Evolutionary conservation across 2,888 invertebrate genomes (phyloP), one percentile per base, ranked within the genome.

Genomic region (Plagodis dolabraria): DNA sequence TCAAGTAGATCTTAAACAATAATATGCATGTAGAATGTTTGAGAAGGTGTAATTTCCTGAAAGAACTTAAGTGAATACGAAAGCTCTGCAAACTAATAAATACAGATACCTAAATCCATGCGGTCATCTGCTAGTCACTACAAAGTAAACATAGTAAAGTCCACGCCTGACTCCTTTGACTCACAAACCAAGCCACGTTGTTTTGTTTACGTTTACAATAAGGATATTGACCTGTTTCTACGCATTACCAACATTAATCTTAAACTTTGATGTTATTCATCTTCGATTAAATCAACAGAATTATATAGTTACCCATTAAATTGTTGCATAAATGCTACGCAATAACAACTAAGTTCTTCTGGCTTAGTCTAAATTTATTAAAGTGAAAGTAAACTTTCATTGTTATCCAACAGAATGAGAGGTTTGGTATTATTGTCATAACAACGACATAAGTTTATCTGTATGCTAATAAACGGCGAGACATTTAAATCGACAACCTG

Each of bases 201-300:
- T 60, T 59, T 69, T 69, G 65, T 67, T 69, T 69, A 62, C 54
- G 60, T 60, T 63, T 59, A 36, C 47, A 49, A 47, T 57, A 53
- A 53, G 63, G 64, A 64, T 65, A 60, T 60, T 65, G 60, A 67
- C 66, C 67, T 52, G 44, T 52, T 22, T 56, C 45, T 55, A 53
- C 48, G 47, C 55, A 57, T 61, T 50, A 59, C 53, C 51, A 47
- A 47, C 55, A 57, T 61, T 50, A 59, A 52, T 53, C 56, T 34
- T n/a, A 36, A 54, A 33, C 47, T 51, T 33, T 6, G 8, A 44
- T 59, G 53, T 53, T 8, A 45, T 34, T 50, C 58, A 58, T 44
- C 38, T 45, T 45, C 22, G 53, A 58, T 40, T 53, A 45, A 48
- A 47, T 42, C 52, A 47, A 22, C 22, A 22, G 22, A 50, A 50